Base-by-base conservation (phyloP, 2,797 vertebrate species). In the Semotilus atromaculatus region DNA sequence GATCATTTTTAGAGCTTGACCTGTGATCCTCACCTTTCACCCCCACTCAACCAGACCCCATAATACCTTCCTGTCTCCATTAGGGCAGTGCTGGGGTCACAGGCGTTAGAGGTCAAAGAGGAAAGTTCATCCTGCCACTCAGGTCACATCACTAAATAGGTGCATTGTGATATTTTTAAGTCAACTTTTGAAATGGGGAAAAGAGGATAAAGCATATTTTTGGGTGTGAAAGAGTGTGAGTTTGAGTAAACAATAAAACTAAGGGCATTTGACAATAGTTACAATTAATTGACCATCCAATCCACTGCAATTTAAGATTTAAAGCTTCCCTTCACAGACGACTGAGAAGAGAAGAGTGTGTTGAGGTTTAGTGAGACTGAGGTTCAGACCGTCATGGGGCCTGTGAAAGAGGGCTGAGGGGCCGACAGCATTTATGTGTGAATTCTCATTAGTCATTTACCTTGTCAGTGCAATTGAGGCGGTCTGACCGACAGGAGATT, bases 41-140 rank as follows among this genome's bases (percentile, higher is more conserved):
- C 88, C 83, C 38, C 72, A 66, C 83, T 89, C 88, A 88, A 88
- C 77, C 78, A 88, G 87, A 86, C 88, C 86, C 86, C 90, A 89
- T 95, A 95, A 95, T 95, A 95, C 93, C 94, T 95, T 94, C 94
- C 94, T 95, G 94, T 94, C 94, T 94, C 94, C 90, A 94, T 94
- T 92, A 92, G 92, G 89, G 78, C 79, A 91, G 89, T 89, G 38
- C 80, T 79, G 87, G 87, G 92, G 90, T 93, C 91, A 91, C 7
- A 68, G 89, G 90, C 91, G 86, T 88, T 90, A 94, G 93, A 95
- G 93, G 93, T 93, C 93, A 92, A 90, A 86, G 88, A 92, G 93
- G 89, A 93, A 87, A 87, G 93, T 92, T 95, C 91, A 88, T 13
- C 85, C 90, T 91, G 93, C 93, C 93, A 91, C 91, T 94, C 91